Base-by-base conservation (phyloP, 35 echinoderm and acorn worm species). In the Strongylocentrotus purpuratus region DNA sequence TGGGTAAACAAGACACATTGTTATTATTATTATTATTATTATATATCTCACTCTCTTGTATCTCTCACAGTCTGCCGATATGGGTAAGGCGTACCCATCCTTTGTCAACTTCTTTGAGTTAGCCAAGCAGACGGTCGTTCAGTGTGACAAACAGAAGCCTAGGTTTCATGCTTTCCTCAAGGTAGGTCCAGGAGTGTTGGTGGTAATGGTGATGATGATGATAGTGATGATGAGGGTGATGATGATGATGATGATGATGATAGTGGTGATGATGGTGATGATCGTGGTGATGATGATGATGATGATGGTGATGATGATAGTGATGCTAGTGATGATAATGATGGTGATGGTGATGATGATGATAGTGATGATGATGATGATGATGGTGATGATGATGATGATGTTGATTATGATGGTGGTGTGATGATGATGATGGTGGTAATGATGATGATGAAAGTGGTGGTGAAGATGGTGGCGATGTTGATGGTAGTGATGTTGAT, bases 71-170 rank as follows among this genome's bases (percentile, higher is more conserved):
- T 95, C 97, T 33, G 31, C 45, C 9, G 98, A 99, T 60, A 98
- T 99, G 95, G 98, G 94, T 55, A 97, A 99, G 45, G 98, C 98
- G 47, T 99, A 99, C 85, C 98, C 98, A 95, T 94, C 97, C 60
- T 99, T 99, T 96, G 98, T 99, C 12, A 99, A 99, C 85, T 99
- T 97, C 96, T 99, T 97, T 98, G 98, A 99, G 95, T 95, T 99
- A 58, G 92, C 96, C 31, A 99, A 99, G 46, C 96, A 98, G 33
- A 99, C 98, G 0, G 87, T 99, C 9, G 92, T 96, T 78, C 96
- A 96, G 58, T 99, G 96, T 95, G 97, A 97, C 48, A 99, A 96
- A 85, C 96, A 97, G 93, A 95, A 97, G 31, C 98, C 98, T 61
- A 95, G 98, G 46, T 99, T 99, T 87, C 98, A 99, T 93, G 98